A percentile compares a stretch with the other conserved stretches of the same genome.
These are phyloP conservation scores for Crypturellus tataupa DNA, from an alignment of 2,797 vertebrate genomes.

Conservation along the genomic window DNA sequence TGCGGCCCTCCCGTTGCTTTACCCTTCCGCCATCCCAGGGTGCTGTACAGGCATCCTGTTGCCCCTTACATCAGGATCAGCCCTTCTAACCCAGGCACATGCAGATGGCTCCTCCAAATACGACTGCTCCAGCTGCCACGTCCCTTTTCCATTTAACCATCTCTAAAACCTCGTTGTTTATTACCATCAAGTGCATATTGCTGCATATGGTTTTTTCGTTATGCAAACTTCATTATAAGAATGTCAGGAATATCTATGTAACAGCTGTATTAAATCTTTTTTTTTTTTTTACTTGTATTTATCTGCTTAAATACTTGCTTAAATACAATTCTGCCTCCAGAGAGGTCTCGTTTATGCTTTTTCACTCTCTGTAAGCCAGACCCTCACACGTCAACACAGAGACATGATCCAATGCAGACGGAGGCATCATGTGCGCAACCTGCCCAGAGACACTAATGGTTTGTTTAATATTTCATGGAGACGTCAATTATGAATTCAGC, in stretches of 20 bases:
- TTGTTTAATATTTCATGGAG: constrained; percentile 42
- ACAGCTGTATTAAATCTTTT: background rate
- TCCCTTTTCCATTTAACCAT: background rate
- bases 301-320: background rate
- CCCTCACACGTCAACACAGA: background rate
- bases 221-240: background rate
- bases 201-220: background rate
- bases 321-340: background rate
- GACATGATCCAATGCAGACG: fast-evolving
- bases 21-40: background rate
- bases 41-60: background rate
- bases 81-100: background rate
- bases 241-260: background rate
- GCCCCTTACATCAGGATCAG: background rate
- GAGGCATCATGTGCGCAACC: background rate
- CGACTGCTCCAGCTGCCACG: fast-evolving
- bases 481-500: background rate
- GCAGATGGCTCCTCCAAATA: background rate
- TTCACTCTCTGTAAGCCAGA: background rate
- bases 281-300: background rate
- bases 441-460: background rate
- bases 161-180: background rate
- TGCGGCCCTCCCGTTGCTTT: background rate
- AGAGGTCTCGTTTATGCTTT: background rate
- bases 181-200: background rate